Conservation (phyloP, 2,888 invertebrate genomes). For the Isoperla grammatica region DNA sequence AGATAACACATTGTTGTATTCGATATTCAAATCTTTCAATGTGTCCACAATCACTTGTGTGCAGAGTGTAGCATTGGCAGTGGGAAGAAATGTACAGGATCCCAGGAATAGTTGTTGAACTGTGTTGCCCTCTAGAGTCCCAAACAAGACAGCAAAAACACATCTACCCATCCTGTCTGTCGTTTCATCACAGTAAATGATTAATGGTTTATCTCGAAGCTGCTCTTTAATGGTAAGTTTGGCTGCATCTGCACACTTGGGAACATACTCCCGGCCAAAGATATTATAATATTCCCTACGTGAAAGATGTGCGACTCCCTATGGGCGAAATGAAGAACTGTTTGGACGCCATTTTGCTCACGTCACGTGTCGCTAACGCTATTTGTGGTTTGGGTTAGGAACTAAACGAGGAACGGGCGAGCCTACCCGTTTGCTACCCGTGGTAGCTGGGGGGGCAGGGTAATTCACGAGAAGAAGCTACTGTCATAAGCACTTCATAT, state of each 20-base stretch:
- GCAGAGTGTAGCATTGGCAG: neutral
- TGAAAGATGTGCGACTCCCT: no score
- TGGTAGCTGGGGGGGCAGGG: no score
- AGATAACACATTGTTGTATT: neutral
- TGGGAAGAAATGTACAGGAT: neutral
- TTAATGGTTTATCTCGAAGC: neutral
- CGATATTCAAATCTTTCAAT: neutral
- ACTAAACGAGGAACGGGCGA: no score
- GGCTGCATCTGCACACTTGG: neutral
- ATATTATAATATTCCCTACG: no score
- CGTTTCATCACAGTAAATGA: neutral
- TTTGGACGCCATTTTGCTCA: no score
- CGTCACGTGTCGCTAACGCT: no score
- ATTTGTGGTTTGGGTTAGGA: no score
- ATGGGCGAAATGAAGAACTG: no score
- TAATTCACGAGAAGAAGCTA: no score
- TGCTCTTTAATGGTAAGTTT: neutral
- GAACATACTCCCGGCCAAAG: neutral
- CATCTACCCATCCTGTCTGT: slow-evolving; percentile 3
- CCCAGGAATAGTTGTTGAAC: slow-evolving; percentile 1
- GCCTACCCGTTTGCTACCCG: no score
- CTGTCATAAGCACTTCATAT: no score
- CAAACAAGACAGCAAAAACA: slow-evolving; percentile 5
- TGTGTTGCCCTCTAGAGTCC: neutral
- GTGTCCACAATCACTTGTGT: neutral